Evolutionary conservation across 2,888 invertebrate genomes (phyloP).

Genomic region (Cristatella mucedo): DNA sequence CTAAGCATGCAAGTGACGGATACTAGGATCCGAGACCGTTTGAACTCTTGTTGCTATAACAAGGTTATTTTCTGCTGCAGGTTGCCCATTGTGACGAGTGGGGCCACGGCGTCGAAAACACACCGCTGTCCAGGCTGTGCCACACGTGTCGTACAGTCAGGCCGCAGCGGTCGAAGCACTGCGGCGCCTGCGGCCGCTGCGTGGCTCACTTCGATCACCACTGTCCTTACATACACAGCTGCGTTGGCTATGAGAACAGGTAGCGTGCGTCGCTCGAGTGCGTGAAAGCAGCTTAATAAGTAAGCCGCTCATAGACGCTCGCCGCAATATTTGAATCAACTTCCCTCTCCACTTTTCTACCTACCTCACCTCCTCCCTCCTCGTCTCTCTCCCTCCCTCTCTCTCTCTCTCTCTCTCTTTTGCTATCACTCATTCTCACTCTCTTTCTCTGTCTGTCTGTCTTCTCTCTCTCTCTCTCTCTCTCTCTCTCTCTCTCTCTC

Average conservation of each 20-base stretch:
- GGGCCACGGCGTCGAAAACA: conserved; percentile 60
- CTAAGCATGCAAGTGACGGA: no score
- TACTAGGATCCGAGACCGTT: no score
- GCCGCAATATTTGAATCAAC: not conserved
- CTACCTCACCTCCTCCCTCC: no score
- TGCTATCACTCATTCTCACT: no score
- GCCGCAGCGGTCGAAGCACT: conserved; percentile 75
- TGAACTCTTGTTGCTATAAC: not conserved
- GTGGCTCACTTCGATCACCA: conserved; percentile 82
- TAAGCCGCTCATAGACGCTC: not conserved
- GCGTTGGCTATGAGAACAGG: conserved; percentile 73
- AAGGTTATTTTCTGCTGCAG: conserved; percentile 39
- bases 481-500: not conserved
- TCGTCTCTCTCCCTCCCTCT: no score
- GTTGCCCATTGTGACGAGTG: conserved; percentile 82
- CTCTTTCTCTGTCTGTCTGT: no score
- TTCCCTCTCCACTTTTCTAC: not conserved
- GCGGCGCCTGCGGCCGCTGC: conserved; percentile 73
- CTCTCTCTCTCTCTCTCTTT: no score
- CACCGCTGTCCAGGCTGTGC: conserved; percentile 49
- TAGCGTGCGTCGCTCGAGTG: conserved; percentile 19
- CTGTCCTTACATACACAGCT: conserved; percentile 86
- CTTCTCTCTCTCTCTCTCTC: no score
- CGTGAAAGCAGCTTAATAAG: not conserved
- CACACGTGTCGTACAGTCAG: conserved; percentile 76